Evolutionary conservation across 2,797 vertebrate species (phyloP).

Genomic region (Moxostoma hubbsi): DNA sequence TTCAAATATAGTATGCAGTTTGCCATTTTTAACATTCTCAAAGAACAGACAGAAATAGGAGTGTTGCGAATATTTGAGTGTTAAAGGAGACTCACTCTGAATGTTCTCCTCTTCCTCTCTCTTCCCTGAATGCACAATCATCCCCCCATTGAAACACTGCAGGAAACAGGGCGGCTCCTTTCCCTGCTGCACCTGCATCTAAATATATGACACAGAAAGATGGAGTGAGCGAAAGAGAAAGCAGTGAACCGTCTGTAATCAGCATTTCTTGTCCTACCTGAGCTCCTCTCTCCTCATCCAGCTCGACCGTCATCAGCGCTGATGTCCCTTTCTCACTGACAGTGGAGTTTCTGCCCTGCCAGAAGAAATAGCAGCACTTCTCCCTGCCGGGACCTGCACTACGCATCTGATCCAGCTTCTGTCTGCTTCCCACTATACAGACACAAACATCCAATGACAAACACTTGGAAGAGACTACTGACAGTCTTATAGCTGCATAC

Average conservation of each 20-base stretch:
- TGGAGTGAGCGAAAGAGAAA: background rate
- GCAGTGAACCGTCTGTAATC: background rate
- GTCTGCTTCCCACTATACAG: constrained; percentile 87
- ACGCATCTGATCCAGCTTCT: constrained; percentile 86
- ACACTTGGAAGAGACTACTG: background rate
- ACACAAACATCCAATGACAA: background rate
- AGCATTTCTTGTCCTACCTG: constrained; percentile 78
- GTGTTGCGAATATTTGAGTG: no score
- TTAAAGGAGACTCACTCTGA: constrained; percentile 81
- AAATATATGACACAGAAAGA: constrained; percentile 42
- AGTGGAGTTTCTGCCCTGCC: constrained; percentile 94
- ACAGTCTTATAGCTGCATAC: no score
- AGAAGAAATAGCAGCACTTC: constrained; percentile 97
- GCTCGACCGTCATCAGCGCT: constrained; percentile 95
- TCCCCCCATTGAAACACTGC: constrained; percentile 95
- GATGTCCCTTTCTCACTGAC: constrained; percentile 97
- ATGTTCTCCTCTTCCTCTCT: constrained; percentile 96
- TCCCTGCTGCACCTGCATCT: constrained; percentile 97
- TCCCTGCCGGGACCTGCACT: constrained; percentile 87
- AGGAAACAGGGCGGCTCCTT: constrained; percentile 97
- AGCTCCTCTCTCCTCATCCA: constrained; percentile 94
- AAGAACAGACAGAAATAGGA: background rate
- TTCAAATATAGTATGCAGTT: no score
- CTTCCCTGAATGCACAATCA: constrained; percentile 96
- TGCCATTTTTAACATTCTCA: no score